phyloP scores from a whole-genome alignment of 2,113 vertebrate species.

The Ctenodactylus gundi region DNA sequence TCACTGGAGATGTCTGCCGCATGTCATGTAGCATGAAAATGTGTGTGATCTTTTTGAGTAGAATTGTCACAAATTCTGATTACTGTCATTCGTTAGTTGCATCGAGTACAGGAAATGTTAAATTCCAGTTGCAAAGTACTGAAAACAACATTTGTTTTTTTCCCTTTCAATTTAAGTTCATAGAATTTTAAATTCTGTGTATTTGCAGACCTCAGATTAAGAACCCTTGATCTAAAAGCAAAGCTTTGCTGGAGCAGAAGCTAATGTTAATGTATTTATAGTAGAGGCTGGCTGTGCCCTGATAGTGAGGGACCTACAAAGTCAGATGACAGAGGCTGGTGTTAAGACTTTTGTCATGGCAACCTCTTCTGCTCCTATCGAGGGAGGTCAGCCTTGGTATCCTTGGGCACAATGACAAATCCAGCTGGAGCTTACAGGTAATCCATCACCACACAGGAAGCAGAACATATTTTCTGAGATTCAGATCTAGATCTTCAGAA shows the following conservation, averaged over 20 bases:
- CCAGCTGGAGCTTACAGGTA: not conserved
- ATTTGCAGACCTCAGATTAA: not conserved
- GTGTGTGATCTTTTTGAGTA: not conserved
- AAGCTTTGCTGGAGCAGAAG: not conserved
- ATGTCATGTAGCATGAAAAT: not conserved
- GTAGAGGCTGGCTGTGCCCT: not conserved
- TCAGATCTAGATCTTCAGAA: not conserved
- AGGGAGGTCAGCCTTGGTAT: not conserved
- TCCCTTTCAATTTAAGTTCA: not conserved
- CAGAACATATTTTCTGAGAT: not conserved
- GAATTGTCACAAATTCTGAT: not conserved
- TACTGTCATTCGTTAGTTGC: not conserved
- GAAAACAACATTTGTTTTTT: not conserved
- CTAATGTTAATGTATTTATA: not conserved
- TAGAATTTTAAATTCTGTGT: not conserved
- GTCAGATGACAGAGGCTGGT: not conserved
- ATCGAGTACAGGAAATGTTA: not conserved
- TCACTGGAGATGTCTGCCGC: not conserved
- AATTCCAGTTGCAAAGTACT: not conserved
- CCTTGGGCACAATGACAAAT: not conserved
- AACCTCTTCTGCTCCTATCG: not conserved
- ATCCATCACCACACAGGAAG: not conserved
- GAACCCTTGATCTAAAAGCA: not conserved
- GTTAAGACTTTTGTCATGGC: not conserved
- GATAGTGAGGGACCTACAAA: not conserved